Evolutionary conservation across 2,797 vertebrate species (phyloP).

Genomic region (Lepilemur ruficaudatus): DNA sequence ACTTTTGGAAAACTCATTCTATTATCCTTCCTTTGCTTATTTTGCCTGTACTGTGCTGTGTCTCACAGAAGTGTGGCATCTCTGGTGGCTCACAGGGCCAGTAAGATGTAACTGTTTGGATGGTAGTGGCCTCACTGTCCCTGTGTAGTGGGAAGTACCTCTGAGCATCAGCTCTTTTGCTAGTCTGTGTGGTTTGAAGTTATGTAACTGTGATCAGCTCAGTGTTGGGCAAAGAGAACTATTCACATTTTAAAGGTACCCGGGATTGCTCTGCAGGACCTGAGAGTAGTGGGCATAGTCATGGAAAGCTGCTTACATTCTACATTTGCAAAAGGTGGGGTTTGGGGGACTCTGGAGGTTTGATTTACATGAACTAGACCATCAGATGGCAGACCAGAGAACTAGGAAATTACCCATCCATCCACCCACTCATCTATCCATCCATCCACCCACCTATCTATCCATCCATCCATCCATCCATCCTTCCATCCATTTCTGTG

Average conservation of each 20-base stretch:
- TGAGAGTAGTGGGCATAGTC: background rate
- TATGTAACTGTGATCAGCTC: background rate
- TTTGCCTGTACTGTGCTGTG: rapidly evolving
- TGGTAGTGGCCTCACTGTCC: background rate
- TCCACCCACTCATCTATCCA: no score
- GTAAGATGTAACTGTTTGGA: background rate
- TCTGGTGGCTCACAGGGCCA: background rate
- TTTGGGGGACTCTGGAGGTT: background rate
- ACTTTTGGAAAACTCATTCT: background rate
- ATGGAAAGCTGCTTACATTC: background rate
- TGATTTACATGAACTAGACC: background rate
- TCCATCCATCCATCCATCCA: no score
- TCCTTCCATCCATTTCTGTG: background rate
- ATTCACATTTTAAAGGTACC: background rate
- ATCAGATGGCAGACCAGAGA: background rate
- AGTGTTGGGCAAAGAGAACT: background rate
- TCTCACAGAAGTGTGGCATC: background rate
- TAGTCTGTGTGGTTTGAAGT: background rate
- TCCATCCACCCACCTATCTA: no score
- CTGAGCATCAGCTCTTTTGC: background rate
- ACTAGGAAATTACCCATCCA: background rate
- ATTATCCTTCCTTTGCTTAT: background rate
- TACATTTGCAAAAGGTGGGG: background rate
- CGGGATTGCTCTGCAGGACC: background rate
- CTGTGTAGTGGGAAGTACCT: background rate